Percentiles rank a stretch among this genome's conserved stretches.
These are phyloP conservation scores for Paragorgia papillata DNA, from an alignment of 92 coral and sea anemone genomes.

Conservation along the genomic window DNA sequence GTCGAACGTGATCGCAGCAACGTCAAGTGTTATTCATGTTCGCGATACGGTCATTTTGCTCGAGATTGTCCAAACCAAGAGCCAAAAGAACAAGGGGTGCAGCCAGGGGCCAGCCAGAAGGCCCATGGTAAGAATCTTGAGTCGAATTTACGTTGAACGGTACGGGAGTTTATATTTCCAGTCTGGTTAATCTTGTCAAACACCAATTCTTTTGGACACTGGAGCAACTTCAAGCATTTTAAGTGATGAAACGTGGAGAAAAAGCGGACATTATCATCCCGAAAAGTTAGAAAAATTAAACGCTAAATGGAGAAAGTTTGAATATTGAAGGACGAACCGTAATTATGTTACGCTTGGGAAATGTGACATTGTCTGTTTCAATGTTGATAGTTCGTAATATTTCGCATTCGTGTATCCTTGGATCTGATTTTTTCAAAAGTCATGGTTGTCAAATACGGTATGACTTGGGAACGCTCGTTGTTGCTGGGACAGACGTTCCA, in stretches of 20 bases:
- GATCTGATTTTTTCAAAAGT: too few relatives aligned
- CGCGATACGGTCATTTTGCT: conserved; percentile 37
- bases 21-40: conserved; percentile 37
- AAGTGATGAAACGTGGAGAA: conserved; percentile 49
- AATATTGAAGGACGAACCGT: conserved; percentile 37
- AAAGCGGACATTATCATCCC: too few relatives aligned
- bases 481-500: conserved; percentile 46
- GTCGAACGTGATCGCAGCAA: too few relatives aligned
- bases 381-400: conserved; percentile 38
- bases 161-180: conserved; percentile 52
- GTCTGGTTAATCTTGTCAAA: too few relatives aligned
- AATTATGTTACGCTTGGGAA: too few relatives aligned
- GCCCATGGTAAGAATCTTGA: background rate
- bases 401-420: too few relatives aligned
- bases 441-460: conserved; percentile 56
- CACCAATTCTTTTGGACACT: too few relatives aligned
- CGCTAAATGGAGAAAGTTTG: conserved; percentile 14
- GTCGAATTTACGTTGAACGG: conserved; percentile 11
- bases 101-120: too few relatives aligned
- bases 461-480: conserved; percentile 47
- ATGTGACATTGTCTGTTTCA: conserved; percentile 8
- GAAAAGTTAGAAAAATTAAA: too few relatives aligned
- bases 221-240: conserved; percentile 52
- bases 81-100: conserved; percentile 48
- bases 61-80: conserved; percentile 39